Percentiles rank a stretch among this genome's conserved stretches.
phyloP scores from a whole-genome alignment of 2,113 vertebrate genomes.

The Suncus etruscus region DNA sequence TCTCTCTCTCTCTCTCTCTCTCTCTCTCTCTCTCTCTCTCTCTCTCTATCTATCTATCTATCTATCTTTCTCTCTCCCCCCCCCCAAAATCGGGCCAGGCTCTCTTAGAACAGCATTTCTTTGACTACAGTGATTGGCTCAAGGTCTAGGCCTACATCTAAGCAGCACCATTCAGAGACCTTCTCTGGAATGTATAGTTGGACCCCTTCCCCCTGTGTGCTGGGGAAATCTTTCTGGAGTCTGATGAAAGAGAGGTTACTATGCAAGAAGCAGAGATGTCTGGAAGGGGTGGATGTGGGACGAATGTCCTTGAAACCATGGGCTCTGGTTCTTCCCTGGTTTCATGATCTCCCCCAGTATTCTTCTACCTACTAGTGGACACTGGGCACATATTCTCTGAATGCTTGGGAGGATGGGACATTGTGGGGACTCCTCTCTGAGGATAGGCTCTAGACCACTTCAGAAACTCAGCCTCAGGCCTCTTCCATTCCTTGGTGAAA shows the following conservation, averaged over 20 bases:
- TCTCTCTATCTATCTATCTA: too few relatives aligned
- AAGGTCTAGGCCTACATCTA: neutral
- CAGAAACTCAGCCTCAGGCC: neutral
- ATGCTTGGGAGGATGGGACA: neutral
- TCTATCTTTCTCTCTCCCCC: too few relatives aligned
- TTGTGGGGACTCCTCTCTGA: neutral
- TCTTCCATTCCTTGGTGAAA: conserved; percentile 51
- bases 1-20: too few relatives aligned
- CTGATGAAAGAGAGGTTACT: neutral
- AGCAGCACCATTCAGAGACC: conserved; percentile 46
- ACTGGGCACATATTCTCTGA: neutral
- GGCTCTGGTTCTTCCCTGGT: neutral
- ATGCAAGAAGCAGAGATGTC: neutral
- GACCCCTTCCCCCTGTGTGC: neutral
- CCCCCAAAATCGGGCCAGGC: too few relatives aligned
- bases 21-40: too few relatives aligned
- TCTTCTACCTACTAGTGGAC: neutral
- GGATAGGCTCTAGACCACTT: conserved; percentile 3
- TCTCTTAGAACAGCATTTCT: neutral
- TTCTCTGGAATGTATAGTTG: conserved; percentile 30
- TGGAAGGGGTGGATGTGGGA: neutral
- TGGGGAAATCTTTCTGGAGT: neutral
- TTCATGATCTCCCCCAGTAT: neutral
- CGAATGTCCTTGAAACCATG: neutral
- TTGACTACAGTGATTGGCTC: conserved; percentile 30